Percentiles rank a stretch among this genome's conserved stretches.
phyloP scores from a whole-genome alignment of 92 coral and sea anemone genomes.

The Palythoa grandiflora region DNA sequence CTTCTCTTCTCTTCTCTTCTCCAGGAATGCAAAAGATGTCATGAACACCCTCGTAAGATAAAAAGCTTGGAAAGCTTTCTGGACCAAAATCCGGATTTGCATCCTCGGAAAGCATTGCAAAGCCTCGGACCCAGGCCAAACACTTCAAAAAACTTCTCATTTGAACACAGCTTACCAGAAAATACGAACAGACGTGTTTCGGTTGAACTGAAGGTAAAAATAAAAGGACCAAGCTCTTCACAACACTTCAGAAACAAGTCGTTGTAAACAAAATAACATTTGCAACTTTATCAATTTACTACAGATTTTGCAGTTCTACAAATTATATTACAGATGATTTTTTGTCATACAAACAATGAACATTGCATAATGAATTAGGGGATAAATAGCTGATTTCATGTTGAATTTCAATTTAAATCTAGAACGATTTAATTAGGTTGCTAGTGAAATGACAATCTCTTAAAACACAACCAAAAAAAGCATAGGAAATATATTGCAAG shows the following conservation, averaged over 20 bases:
- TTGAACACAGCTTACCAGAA: constrained; percentile 17
- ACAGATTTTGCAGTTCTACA: too few species aligned
- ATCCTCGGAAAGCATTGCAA: not conserved
- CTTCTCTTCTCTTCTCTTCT: not conserved
- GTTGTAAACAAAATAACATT: not conserved
- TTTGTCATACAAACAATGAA: too few species aligned
- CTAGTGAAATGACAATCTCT: too few species aligned
- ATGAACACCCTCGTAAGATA: not conserved
- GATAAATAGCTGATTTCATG: too few species aligned
- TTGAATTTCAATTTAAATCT: too few species aligned
- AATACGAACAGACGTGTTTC: constrained; percentile 7
- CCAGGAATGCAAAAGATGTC: not conserved
- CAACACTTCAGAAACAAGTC: constrained; percentile 26
- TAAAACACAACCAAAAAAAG: too few species aligned
- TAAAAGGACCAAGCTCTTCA: not conserved
- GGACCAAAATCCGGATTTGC: not conserved
- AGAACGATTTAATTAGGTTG: too few species aligned
- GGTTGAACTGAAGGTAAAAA: constrained; percentile 32
- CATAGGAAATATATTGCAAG: too few species aligned
- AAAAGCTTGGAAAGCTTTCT: constrained; percentile 12
- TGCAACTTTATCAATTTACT: too few species aligned
- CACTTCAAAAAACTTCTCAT: not conserved
- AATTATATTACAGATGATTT: too few species aligned
- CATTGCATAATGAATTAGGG: too few species aligned
- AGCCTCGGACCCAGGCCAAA: not conserved